phyloP scores from a whole-genome alignment of 2,888 invertebrate species.

The Polietes domitor region DNA sequence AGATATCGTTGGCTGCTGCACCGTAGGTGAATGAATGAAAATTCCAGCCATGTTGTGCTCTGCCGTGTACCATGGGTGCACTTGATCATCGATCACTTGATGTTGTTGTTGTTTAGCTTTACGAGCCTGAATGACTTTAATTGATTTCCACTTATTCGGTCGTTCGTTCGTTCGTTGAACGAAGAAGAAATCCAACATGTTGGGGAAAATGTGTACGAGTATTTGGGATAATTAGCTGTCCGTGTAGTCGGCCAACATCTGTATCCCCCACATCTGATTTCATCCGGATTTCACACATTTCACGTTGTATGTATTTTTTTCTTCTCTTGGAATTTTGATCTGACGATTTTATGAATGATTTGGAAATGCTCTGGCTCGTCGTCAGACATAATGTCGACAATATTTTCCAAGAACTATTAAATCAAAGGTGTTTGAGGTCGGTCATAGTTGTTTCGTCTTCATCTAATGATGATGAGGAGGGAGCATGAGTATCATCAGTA shows the following conservation, averaged over 20 bases:
- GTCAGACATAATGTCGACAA: constrained; percentile 78
- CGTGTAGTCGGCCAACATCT: not conserved
- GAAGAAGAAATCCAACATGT: constrained; percentile 38
- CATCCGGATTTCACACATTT: constrained; percentile 2
- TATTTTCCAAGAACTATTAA: constrained; percentile 76
- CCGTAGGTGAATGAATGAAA: constrained; percentile 40
- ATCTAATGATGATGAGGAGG: not conserved
- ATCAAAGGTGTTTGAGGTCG: constrained; percentile 55
- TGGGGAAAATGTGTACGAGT: too few species aligned
- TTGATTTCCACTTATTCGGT: constrained; percentile 55
- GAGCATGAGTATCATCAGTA: not conserved
- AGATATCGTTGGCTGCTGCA: not conserved
- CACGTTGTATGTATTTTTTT: too few species aligned
- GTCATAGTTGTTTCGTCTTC: too few species aligned
- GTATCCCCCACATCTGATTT: constrained; percentile 5
- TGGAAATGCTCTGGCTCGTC: constrained; percentile 44
- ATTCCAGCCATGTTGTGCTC: too few species aligned
- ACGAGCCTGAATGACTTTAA: constrained; percentile 68
- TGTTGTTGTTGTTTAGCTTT: constrained; percentile 63
- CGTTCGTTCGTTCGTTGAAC: constrained; percentile 35
- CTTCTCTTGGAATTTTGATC: not conserved
- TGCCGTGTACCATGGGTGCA: not conserved
- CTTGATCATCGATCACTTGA: constrained; percentile 45
- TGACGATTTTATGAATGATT: constrained; percentile 45
- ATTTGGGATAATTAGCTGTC: not conserved